Conservation (phyloP, 2,888 invertebrate species). For the Tachina fera region DNA sequence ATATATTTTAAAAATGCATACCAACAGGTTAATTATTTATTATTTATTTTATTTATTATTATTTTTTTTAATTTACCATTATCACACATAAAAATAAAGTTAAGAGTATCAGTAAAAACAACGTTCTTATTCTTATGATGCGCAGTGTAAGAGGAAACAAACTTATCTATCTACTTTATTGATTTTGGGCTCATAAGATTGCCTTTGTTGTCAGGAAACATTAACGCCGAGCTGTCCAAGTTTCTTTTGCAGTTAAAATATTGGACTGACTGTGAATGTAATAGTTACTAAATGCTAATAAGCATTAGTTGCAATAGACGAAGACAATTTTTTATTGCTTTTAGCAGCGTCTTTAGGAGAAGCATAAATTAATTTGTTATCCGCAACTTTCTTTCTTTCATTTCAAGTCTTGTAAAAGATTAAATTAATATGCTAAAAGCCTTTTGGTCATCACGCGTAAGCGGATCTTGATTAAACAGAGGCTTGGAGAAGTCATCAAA, state of each 20-base stretch:
- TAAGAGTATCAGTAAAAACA: not conserved
- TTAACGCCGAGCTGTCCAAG: slow-evolving; percentile 38
- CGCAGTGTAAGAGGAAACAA: slow-evolving; percentile 9
- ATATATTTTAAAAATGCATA: too few species aligned
- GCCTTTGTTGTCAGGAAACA: slow-evolving; percentile 29
- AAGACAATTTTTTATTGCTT: not conserved
- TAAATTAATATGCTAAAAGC: slow-evolving; percentile 18
- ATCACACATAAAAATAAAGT: too few species aligned
- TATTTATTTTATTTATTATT: too few species aligned
- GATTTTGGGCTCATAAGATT: slow-evolving; percentile 44
- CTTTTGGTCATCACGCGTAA: not conserved
- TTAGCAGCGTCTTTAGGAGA: not conserved
- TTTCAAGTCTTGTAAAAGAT: slow-evolving; percentile 1
- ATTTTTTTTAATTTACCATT: too few species aligned
- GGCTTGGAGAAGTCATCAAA: not conserved
- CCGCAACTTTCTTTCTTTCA: slow-evolving; percentile 6
- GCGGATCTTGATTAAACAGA: not conserved
- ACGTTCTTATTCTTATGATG: not conserved
- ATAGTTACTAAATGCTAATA: not conserved
- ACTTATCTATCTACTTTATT: slow-evolving; percentile 36
- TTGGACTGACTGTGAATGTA: not conserved
- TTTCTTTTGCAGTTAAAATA: slow-evolving; percentile 17
- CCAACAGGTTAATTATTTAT: too few species aligned
- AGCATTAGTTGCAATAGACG: not conserved
- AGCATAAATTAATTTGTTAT: slow-evolving; percentile 7